Base-by-base conservation (phyloP, 2,888 invertebrate species). In the Macaria notata region DNA sequence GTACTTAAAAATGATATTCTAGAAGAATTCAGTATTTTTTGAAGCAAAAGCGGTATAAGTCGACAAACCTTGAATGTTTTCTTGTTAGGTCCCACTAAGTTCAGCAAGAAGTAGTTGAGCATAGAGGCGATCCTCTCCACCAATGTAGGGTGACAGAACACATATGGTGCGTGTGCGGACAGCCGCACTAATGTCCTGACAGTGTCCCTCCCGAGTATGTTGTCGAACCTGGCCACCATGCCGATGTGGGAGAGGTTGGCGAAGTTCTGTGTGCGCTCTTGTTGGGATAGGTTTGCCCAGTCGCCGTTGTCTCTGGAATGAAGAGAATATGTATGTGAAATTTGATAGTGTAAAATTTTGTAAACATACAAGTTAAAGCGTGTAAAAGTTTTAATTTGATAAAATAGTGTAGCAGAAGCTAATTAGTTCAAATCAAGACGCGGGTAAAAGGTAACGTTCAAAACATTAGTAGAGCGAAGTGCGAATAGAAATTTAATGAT, bases 91-190 rank as follows among this genome's bases (percentile, higher is more conserved):
- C 98, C 98, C 8, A 97, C 98, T 60, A 99, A 90, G 82, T 98
- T 95, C 47, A 96, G 86, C 36, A 99, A 86, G 81, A 99, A 97
- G 86, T 98, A 98, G 88, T 99, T 99, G 56, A 99, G 93, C 98
- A 99, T 99, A 7, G 97, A 95, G 0, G 98, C 97, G 59, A 99
- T 95, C 33, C 98, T 93, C 78, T 98, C 98, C 1, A 98, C 98
- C 92, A 99, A 95, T 5, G 97, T 96, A 43, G 95, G 93, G 79
- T 98, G 98, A 66, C 97, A 97, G 87, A 98, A 98, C 46, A 98
- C 96, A 46, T 79, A 84, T 89, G 95, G 79, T 92, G 95, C 78
- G 94, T 96, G 90, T 0, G 94, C 94, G 0, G 97, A 96, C 52
- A 97, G 90, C 56, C 95, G 92, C 70, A 96, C 96, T 5, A 99